Conservation (phyloP, 2,797 vertebrate species). For the Menidia menidia region DNA sequence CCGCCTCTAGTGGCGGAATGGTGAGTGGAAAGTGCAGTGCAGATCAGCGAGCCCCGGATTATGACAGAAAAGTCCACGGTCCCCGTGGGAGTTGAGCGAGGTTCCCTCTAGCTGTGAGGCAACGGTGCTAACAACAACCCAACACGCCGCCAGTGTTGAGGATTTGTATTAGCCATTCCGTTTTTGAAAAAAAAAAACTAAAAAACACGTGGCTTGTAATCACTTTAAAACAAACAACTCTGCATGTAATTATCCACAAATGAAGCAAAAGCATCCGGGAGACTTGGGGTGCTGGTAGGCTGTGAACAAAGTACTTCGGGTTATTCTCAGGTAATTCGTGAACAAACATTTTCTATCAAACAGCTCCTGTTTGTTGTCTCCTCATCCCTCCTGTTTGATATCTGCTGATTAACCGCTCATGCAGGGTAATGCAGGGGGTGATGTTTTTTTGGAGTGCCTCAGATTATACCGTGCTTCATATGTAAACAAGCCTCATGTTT, state of each 20-base stretch:
- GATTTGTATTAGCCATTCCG: neutral
- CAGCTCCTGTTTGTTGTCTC: constrained; percentile 23
- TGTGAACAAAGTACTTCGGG: neutral
- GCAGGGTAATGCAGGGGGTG: constrained; percentile 1
- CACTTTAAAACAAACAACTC: neutral
- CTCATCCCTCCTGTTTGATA: constrained; percentile 30
- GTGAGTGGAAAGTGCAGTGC: no score
- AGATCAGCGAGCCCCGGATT: no score
- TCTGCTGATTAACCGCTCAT: constrained; percentile 14
- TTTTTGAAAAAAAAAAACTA: neutral
- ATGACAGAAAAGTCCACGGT: no score
- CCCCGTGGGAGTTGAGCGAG: no score
- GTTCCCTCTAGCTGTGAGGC: no score
- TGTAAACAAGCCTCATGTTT: constrained; percentile 33
- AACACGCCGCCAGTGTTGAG: no score
- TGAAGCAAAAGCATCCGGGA: neutral
- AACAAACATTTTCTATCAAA: constrained; percentile 18
- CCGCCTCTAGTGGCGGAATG: no score
- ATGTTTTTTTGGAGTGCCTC: neutral
- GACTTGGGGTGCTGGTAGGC: neutral
- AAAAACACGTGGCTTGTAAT: neutral
- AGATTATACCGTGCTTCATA: constrained; percentile 8
- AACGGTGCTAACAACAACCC: no score
- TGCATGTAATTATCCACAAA: constrained; percentile 8
- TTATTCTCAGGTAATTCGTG: constrained; percentile 16